Evolutionary conservation across 2,113 vertebrate species (phyloP).

Genomic region (Addax nasomaculatus): DNA sequence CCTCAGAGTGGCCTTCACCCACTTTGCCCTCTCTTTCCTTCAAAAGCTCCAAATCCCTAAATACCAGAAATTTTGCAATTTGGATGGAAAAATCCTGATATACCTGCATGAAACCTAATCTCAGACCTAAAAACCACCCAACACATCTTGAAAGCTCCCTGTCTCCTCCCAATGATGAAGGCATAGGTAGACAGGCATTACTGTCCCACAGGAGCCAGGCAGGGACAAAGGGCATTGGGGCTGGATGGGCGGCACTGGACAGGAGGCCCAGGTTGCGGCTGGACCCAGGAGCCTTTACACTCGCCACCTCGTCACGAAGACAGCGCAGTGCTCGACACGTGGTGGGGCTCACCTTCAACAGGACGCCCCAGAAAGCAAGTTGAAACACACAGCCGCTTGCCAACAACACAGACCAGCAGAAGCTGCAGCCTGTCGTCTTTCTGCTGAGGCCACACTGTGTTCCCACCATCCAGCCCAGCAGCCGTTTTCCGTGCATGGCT

Average conservation of each 20-base stretch:
- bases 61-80: neutral
- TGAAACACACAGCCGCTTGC: neutral
- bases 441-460: neutral
- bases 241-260: neutral
- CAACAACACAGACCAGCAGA: neutral
- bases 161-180: neutral
- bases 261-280: neutral
- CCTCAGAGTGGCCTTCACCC: neutral
- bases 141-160: neutral
- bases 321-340: neutral
- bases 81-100: neutral
- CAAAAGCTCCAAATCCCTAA: neutral
- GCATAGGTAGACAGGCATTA: neutral
- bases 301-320: neutral
- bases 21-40: neutral
- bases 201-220: neutral
- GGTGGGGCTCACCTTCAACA: neutral
- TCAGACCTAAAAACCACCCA: neutral
- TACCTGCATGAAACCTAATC: neutral
- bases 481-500: accelerated
- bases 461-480: neutral
- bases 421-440: too few species aligned
- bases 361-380: neutral
- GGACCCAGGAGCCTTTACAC: neutral
- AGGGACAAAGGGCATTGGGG: neutral